A percentile compares a stretch with the other conserved stretches of the same genome.
These are phyloP conservation scores for Drosophila koepferae DNA, from an alignment of 2,888 invertebrate genomes.

Conservation along the genomic window DNA sequence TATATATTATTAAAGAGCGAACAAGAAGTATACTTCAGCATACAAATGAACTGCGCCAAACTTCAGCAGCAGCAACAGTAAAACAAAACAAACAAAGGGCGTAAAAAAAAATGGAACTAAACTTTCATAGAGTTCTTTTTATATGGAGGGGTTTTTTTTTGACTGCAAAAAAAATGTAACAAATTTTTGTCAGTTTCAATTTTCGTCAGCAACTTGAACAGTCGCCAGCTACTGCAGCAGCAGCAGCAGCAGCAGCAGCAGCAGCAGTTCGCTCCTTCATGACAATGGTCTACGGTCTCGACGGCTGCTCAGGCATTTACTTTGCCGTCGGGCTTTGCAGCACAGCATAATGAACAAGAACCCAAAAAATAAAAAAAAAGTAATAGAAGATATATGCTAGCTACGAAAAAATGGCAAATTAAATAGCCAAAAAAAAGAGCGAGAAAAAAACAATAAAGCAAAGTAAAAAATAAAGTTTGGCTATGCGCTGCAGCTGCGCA, in stretches of 20 bases:
- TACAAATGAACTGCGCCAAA: constrained; percentile 79
- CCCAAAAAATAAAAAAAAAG: constrained; percentile 35
- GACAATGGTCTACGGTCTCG: constrained; percentile 71
- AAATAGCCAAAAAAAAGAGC: constrained; percentile 76
- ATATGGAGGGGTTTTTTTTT: constrained; percentile 22
- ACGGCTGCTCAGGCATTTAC: constrained; percentile 73
- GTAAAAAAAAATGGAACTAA: constrained; percentile 28
- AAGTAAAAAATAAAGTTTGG: constrained; percentile 23
- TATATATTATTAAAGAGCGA: constrained; percentile 37
- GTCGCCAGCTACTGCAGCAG: constrained; percentile 18
- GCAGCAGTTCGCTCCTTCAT: constrained; percentile 44
- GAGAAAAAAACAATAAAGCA: neutral
- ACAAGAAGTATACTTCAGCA: constrained; percentile 59
- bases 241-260: constrained; percentile 7
- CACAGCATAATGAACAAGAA: constrained; percentile 77
- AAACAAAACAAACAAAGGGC: constrained; percentile 75
- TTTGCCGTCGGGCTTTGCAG: constrained; percentile 82
- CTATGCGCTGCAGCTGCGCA: constrained; percentile 71
- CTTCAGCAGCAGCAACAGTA: constrained; percentile 58
- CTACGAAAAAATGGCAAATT: constrained; percentile 73
- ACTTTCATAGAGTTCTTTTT: constrained; percentile 43
- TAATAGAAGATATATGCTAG: constrained; percentile 61
- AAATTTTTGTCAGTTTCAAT: constrained; percentile 83
- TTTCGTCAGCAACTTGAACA: constrained; percentile 66
- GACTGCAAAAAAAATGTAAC: constrained; percentile 62